Conservation (phyloP, 2,113 vertebrate species). For the Phalacrocorax aristotelis region DNA sequence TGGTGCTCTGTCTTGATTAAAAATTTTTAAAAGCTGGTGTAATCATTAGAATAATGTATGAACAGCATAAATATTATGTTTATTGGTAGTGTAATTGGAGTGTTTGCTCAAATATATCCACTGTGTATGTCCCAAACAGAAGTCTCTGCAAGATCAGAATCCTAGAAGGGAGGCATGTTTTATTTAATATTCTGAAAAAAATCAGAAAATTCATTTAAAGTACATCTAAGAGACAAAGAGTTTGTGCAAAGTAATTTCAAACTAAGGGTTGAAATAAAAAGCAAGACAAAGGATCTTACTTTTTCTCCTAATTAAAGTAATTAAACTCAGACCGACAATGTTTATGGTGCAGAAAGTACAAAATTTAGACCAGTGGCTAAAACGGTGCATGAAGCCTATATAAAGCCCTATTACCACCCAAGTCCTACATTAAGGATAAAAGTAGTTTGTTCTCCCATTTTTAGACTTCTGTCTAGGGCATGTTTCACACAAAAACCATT, state of each 20-base stretch:
- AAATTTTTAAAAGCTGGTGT: neutral
- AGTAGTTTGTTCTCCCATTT: neutral
- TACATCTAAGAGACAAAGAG: neutral
- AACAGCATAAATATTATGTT: neutral
- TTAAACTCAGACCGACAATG: neutral
- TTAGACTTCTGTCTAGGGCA: neutral
- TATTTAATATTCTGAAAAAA: neutral
- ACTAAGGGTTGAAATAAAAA: neutral
- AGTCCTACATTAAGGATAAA: neutral
- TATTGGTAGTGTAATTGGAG: neutral
- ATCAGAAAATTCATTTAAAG: neutral
- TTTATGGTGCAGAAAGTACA: neutral
- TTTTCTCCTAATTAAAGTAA: neutral
- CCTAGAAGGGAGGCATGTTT: neutral
- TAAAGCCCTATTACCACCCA: neutral
- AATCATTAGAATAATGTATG: neutral
- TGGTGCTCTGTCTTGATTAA: neutral
- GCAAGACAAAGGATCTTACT: neutral
- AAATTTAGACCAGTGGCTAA: neutral
- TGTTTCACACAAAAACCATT: neutral
- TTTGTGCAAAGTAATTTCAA: neutral
- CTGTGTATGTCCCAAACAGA: neutral
- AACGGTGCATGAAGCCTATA: neutral
- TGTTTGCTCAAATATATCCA: neutral
- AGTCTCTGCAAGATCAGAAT: neutral